Evolutionary conservation across 1,140 invertebrate species (phyloP).

Genomic region (Ips typographus): DNA sequence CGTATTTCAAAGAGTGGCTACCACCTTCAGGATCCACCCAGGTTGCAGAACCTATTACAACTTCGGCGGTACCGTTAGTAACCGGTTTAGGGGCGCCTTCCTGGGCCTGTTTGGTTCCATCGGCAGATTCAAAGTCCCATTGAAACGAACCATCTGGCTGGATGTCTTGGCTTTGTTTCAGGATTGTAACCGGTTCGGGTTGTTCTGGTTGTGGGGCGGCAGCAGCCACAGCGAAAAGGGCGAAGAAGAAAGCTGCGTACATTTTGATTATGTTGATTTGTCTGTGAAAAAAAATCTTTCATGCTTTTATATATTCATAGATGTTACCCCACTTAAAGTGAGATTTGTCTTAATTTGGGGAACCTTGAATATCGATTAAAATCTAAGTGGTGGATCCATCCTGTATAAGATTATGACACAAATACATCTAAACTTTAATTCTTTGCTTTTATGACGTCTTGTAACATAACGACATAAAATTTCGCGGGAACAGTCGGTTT

Average conservation of each 20-base stretch:
- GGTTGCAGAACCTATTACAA: constrained; percentile 63
- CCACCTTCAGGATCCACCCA: constrained; percentile 67
- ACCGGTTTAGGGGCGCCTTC: constrained; percentile 43
- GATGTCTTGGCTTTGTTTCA: constrained; percentile 7
- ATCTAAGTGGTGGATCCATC: background rate
- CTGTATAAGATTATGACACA: background rate
- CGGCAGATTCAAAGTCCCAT: constrained; percentile 20
- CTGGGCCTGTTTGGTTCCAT: constrained; percentile 25
- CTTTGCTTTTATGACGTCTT: background rate
- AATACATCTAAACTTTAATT: background rate
- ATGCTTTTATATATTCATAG: background rate
- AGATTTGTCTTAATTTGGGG: background rate
- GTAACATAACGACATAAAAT: background rate
- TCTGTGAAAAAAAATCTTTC: background rate
- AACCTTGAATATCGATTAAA: background rate
- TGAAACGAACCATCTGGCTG: constrained; percentile 22
- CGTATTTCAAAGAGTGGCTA: constrained; percentile 57
- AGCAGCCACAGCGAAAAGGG: constrained; percentile 10
- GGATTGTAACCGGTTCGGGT: constrained; percentile 12
- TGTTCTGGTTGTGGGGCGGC: background rate
- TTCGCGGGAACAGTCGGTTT: background rate
- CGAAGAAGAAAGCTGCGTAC: background rate
- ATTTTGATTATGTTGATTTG: background rate
- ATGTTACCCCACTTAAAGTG: background rate
- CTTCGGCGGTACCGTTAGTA: constrained; percentile 58